phyloP scores from a whole-genome alignment of 2,888 invertebrate species.

The Gibbula magus region DNA sequence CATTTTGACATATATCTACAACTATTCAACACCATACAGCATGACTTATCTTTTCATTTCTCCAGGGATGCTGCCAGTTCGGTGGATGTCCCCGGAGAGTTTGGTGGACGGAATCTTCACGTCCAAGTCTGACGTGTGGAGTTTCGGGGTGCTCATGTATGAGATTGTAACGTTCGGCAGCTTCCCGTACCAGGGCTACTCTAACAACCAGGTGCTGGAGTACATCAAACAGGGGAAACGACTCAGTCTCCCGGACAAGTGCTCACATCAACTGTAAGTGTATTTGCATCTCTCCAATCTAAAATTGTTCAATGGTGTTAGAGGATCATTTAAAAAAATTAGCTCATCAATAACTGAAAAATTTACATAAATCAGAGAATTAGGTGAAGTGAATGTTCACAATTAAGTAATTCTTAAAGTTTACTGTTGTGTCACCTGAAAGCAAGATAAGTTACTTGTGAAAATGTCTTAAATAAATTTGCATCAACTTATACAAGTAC shows the following conservation, averaged over 20 bases:
- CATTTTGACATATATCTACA: too few relatives aligned
- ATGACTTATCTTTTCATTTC: not conserved
- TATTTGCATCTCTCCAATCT: not conserved
- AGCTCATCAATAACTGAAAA: too few relatives aligned
- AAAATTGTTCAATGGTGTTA: not conserved
- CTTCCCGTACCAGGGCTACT: constrained; percentile 91
- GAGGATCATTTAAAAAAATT: too few relatives aligned
- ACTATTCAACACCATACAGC: too few relatives aligned
- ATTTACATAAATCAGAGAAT: too few relatives aligned
- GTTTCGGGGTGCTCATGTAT: constrained; percentile 89
- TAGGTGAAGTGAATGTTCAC: too few relatives aligned
- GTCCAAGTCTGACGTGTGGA: constrained; percentile 92
- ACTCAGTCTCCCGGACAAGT: constrained; percentile 84
- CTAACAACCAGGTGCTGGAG: constrained; percentile 88
- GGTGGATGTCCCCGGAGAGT: constrained; percentile 96
- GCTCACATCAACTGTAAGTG: constrained; percentile 87
- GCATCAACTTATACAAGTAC: too few relatives aligned
- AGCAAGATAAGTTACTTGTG: too few relatives aligned
- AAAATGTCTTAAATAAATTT: too few relatives aligned
- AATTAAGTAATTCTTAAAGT: not conserved
- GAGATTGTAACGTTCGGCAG: constrained; percentile 91
- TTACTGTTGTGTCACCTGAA: too few relatives aligned
- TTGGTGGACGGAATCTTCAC: constrained; percentile 88
- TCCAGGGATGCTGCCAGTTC: constrained; percentile 86
- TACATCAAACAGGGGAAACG: constrained; percentile 86